phyloP scores from a whole-genome alignment of 2,113 vertebrate genomes.

The Grantiella picta region DNA sequence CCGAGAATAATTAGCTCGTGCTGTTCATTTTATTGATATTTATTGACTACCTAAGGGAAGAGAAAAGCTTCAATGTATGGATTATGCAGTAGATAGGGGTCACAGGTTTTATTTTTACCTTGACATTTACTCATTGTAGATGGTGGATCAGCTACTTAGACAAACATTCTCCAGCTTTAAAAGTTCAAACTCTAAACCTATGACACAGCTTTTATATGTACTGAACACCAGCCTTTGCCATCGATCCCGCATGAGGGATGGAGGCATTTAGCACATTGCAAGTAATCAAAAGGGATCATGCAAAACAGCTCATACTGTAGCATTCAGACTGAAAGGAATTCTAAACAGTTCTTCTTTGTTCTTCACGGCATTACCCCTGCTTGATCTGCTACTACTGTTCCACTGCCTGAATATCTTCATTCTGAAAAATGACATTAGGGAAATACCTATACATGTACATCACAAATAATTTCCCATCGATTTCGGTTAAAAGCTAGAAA shows the following conservation, averaged over 20 bases:
- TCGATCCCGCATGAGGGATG: background rate
- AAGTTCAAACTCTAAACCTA: constrained; percentile 27
- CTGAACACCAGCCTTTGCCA: background rate
- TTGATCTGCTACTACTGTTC: background rate
- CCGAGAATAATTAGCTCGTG: background rate
- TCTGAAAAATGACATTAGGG: background rate
- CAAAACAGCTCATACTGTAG: background rate
- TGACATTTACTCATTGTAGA: constrained; percentile 39
- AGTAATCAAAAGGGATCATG: background rate
- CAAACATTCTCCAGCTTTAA: constrained; percentile 35
- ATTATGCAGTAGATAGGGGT: constrained; percentile 10
- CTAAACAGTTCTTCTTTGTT: background rate
- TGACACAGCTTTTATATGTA: background rate
- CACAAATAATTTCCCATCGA: background rate
- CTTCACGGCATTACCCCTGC: background rate
- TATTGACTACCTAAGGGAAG: background rate
- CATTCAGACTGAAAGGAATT: background rate
- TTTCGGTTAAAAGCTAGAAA: constrained; percentile 33
- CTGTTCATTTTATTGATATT: constrained; percentile 6
- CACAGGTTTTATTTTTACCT: constrained; percentile 32
- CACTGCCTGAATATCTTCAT: background rate
- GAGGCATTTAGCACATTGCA: background rate
- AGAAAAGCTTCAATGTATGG: constrained; percentile 10
- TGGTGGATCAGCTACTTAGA: background rate
- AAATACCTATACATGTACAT: background rate